Evolutionary conservation across 2,888 invertebrate genomes (phyloP), one percentile per base, ranked within the genome.

Genomic region (Chymomyza amoena): DNA sequence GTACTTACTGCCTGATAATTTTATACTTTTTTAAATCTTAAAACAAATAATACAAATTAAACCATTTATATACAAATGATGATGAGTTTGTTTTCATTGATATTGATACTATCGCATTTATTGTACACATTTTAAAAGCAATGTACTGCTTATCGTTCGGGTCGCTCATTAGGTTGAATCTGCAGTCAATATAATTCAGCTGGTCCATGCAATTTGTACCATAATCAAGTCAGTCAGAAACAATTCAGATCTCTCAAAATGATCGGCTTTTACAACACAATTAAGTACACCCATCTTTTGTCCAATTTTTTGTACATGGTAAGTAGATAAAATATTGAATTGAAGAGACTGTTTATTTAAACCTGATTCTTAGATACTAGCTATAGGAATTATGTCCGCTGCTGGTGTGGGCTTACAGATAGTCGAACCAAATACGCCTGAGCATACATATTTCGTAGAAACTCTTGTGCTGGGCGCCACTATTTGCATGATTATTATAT

Each of bases 271-370:
- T 85, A 89, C 63, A 84, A 79, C 64, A 85, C 84, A 61, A 75
- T 89, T 9, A 90, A 89, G 70, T 88, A 84, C 73, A 81, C 86
- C 54, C 83, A 86, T 64, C 87, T 89, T 57, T 67, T 77, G 66
- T 80, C 87, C 75, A 90, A 90, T 77, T 68, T 84, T 20, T 66
- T 88, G 5, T 89, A 89, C 73, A 77, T 90, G 89, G 90, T 89
- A 66, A 84, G 84, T 66, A 10, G 4, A 15, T 28, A 18, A 20
- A 9, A 32, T 6, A 1, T 32, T 32, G 9, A 20, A 59, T 28
- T 59, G 1, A 6, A 20, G n/a, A 16, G 18, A 52, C 20, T 45
- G 45, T 9, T 64, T 18, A 16, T 64, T 7, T 36, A 54, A 64
- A 66, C 28, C 32, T 1, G 7, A 45, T 16, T 51, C 68, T 5